phyloP scores from a whole-genome alignment of 2,888 invertebrate species.

The Microctonus aethiopoides region DNA sequence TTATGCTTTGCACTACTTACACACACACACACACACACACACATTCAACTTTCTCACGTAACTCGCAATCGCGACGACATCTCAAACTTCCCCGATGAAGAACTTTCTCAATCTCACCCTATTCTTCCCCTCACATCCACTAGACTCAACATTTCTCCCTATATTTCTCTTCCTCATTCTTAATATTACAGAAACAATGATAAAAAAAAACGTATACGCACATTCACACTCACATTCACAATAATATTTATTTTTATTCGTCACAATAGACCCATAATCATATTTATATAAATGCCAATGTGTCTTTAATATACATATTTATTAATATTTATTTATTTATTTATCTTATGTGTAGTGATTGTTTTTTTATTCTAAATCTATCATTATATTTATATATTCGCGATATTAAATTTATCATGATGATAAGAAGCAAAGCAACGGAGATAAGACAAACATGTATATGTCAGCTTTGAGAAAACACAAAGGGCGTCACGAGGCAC shows the following conservation, averaged over 20 bases:
- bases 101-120: slow-evolving; percentile 53
- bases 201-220: neutral
- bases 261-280: too few species aligned
- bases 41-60: slow-evolving; percentile 39
- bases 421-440: neutral
- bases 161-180: slow-evolving; percentile 17
- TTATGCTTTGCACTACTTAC: slow-evolving; percentile 31
- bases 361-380: neutral
- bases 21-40: too few species aligned
- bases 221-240: neutral
- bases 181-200: slow-evolving; percentile 3
- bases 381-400: slow-evolving; percentile 1
- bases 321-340: too few species aligned
- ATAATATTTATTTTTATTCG: neutral
- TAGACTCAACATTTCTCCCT: slow-evolving; percentile 27
- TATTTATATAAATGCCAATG: too few species aligned
- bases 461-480: slow-evolving; percentile 2
- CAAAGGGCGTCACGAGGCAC: slow-evolving; percentile 12
- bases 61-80: slow-evolving; percentile 51
- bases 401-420: neutral
- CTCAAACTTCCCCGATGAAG: slow-evolving; percentile 50
- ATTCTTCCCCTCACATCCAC: slow-evolving; percentile 23
- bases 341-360: too few species aligned
- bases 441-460: neutral
- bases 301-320: too few species aligned